Base-by-base conservation (phyloP, 2,888 invertebrate genomes). In the Acronicta leporina region DNA sequence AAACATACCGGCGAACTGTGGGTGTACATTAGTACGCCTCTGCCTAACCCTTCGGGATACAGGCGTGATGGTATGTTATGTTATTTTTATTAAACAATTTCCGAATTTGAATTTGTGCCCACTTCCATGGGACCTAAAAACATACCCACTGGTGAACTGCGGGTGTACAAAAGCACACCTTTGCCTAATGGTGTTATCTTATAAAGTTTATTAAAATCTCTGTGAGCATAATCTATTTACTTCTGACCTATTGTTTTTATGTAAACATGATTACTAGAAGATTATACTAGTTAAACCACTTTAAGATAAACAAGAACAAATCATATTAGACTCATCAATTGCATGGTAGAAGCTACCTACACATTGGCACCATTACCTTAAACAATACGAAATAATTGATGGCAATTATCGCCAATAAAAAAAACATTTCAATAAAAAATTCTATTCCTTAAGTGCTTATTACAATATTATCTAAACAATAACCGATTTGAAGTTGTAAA, bases 311-410 rank as follows among this genome's bases (percentile, higher is more conserved):
- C 15, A 14, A 35, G 10, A 46, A 67, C 71, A 58, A 70, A 71
- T 67, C 49, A 44, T 13, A 3, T 3, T 15, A 47, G 63, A 55
- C 48, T 60, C 38, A 38, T 63, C 38, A 63, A 63, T 63, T 41
- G 51, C 27, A n/a, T n/a, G 5, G 30, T 41, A 15, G 25, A n/a
- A 27, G 11, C 42, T 38, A 16, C 10, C 42, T 38, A 16, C 9
- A 25, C 20, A 56, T 53, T 49, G 54, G 16, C 13, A 35, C 41
- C 45, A 60, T 58, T 50, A 55, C 52, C 51, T 35, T 30, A 54
- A 44, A 68, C 65, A 63, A 60, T 63, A 65, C 65, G 47, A 58
- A 63, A 70, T 68, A 73, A 73, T 75, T 57, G 67, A 16, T 50
- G 47, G 7, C 73, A 75, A 75, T 73, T 76, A 76, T 44, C 49